These are phyloP conservation scores for Catostylus mosaicus DNA, from an alignment of 30 jellyfish, hydroid and myxozoan species.

Conservation along the genomic window DNA sequence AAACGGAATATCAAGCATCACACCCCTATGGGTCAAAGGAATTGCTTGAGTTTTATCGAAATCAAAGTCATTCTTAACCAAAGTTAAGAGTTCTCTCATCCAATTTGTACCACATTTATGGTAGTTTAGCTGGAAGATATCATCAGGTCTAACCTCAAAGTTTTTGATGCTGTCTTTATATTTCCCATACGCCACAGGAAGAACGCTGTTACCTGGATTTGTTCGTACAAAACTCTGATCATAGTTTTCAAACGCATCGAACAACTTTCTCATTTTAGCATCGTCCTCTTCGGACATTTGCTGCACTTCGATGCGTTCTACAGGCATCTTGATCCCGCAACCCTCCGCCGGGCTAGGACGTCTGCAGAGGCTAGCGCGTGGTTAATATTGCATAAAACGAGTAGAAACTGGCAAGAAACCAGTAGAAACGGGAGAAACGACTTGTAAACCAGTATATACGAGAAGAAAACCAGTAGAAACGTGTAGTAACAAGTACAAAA, in stretches of 20 bases:
- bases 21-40: not conserved
- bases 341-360: too few relatives aligned
- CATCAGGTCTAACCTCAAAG: conserved; percentile 24
- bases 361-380: too few relatives aligned
- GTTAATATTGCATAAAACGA: too few relatives aligned
- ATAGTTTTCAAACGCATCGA: not conserved
- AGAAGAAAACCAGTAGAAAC: too few relatives aligned
- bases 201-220: conserved; percentile 16
- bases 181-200: conserved; percentile 19
- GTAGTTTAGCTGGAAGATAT: conserved; percentile 3
- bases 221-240: not conserved
- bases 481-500: too few relatives aligned
- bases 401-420: too few relatives aligned
- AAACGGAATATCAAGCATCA: not conserved
- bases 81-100: conserved; percentile 4
- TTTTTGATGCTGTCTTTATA: not conserved
- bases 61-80: conserved; percentile 1
- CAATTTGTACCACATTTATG: conserved; percentile 37
- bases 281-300: too few relatives aligned
- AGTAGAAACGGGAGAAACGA: too few relatives aligned
- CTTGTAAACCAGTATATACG: too few relatives aligned
- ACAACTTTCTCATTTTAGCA: too few relatives aligned
- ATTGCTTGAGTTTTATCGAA: not conserved
- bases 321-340: too few relatives aligned
- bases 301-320: too few relatives aligned